Base-by-base conservation (phyloP, 2,113 vertebrate genomes). In the Rhea americana region DNA sequence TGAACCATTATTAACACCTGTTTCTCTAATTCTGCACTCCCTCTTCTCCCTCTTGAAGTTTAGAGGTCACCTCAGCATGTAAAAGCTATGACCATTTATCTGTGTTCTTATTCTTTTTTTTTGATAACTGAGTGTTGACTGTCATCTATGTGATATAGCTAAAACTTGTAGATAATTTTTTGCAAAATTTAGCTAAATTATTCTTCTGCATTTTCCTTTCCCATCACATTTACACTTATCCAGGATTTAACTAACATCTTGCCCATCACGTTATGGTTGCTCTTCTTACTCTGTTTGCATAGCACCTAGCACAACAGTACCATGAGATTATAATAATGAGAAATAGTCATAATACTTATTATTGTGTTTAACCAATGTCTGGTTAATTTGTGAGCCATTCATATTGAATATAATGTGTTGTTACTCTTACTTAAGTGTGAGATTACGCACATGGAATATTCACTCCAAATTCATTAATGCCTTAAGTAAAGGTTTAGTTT, bases 291-390 rank as follows among this genome's bases (percentile, higher is more conserved):
- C 81, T 87, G 90, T 95, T 96, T 94, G 74, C 59, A 25, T 13
- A 90, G 76, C 90, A 91, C 85, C 94, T 74, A 91, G 90, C 90
- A 86, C 94, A 81, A 58, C 73, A 75, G 56, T 7, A 21, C 61
- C 73, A 68, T 93, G 83, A 86, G 91, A 72, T 93, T 91, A 95
- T 71, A 37, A 24, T 94, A 95, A 92, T 91, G 93, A 92, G 89
- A 58, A 95, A 91, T 76, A 89, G 77, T 90, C 86, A 63, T 13
- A 62, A 76, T 81, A 79, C 65, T 92, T 94, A 89, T 91, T 80
- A 71, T 58, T 71, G 47, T 92, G 68, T 87, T 95, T 94, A 91
- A 90, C 73, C 39, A 51, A 20, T 45, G 82, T 62, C 89, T 81
- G 18, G 47, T 74, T 90, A 85, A 82, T 86, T 87, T 67, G 76